A percentile compares a stretch with the other conserved stretches of the same genome.
Evolutionary conservation across 2,113 vertebrate species (phyloP).

Genomic region (Brevimyrus niger): DNA sequence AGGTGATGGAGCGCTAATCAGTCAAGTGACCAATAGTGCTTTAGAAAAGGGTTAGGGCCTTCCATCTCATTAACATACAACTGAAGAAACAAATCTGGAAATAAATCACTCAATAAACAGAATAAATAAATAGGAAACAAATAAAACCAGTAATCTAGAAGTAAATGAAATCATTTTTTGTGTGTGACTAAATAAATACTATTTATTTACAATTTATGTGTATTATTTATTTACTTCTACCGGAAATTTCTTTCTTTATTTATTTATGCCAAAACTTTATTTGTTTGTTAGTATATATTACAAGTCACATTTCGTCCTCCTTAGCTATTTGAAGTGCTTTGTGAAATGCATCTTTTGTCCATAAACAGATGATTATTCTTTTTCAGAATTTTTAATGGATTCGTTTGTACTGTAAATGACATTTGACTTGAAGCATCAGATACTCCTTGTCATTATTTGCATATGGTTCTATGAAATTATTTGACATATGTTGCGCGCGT

Average conservation of each 20-base stretch:
- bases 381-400: neutral
- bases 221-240: neutral
- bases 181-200: neutral
- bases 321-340: neutral
- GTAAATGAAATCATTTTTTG: neutral
- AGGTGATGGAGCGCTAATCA: neutral
- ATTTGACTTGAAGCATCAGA: neutral
- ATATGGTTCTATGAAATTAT: neutral
- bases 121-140: neutral
- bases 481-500: neutral
- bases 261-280: neutral
- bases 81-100: neutral
- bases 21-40: neutral
- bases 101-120: neutral
- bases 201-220: neutral
- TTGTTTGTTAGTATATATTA: neutral
- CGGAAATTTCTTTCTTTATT: neutral
- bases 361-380: neutral
- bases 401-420: neutral
- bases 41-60: neutral
- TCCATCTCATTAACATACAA: neutral
- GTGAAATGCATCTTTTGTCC: neutral
- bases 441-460: neutral
- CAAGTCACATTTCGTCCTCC: neutral
- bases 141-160: neutral